Evolutionary conservation across 2,888 invertebrate species (phyloP).

Genomic region (Tipula lateralis): DNA sequence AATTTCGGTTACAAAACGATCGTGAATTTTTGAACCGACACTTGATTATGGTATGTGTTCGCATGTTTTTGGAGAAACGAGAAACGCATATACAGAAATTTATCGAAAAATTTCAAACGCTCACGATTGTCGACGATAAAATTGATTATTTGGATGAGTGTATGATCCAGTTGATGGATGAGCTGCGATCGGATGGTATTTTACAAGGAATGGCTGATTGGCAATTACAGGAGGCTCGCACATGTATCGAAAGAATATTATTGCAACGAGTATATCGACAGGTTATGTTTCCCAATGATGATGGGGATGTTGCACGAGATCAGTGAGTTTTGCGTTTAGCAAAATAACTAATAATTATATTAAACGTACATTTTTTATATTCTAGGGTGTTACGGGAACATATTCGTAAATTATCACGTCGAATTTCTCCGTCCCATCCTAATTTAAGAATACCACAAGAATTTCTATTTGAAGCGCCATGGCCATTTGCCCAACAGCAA

Average conservation of each 20-base stretch:
- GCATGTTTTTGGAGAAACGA: slow-evolving; percentile 74
- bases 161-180: slow-evolving; percentile 62
- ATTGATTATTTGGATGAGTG: slow-evolving; percentile 82
- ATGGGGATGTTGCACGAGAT: slow-evolving; percentile 88
- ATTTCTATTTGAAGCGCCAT: slow-evolving; percentile 87
- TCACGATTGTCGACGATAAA: slow-evolving; percentile 84
- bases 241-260: slow-evolving; percentile 84
- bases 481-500: slow-evolving; percentile 90
- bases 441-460: slow-evolving; percentile 77
- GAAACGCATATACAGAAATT: slow-evolving; percentile 70
- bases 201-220: slow-evolving; percentile 62
- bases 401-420: slow-evolving; percentile 71
- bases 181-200: slow-evolving; percentile 64
- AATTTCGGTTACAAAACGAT: slow-evolving; percentile 60
- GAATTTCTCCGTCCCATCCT: slow-evolving; percentile 73
- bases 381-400: slow-evolving; percentile 78
- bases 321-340: slow-evolving; percentile 56
- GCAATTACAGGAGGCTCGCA: slow-evolving; percentile 70
- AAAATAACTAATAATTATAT: slow-evolving; percentile 25
- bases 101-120: slow-evolving; percentile 71
- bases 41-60: slow-evolving; percentile 68
- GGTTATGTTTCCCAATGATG: slow-evolving; percentile 95
- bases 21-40: slow-evolving; percentile 68
- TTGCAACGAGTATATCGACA: slow-evolving; percentile 87
- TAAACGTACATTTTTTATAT: no score